These are phyloP conservation scores for Sialia sialis DNA, from an alignment of 2,113 vertebrate genomes.

Conservation along the genomic window DNA sequence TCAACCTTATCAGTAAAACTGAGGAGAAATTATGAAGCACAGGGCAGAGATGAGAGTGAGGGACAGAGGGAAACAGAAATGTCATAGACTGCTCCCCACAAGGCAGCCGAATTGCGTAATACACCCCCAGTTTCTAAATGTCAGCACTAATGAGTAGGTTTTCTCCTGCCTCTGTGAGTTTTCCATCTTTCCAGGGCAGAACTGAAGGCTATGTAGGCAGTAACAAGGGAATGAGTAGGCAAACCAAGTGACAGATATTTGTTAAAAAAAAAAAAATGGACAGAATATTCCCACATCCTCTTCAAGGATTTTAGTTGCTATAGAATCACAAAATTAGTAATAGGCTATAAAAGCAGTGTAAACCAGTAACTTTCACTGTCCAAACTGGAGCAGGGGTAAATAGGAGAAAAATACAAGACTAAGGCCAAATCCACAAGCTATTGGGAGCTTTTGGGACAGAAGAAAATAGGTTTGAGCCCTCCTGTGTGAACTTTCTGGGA, in stretches of 20 bases:
- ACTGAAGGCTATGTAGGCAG: conserved; percentile 2
- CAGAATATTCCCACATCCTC: conserved; percentile 5
- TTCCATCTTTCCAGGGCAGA: background rate
- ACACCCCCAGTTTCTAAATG: conserved; percentile 37
- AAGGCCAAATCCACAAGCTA: background rate
- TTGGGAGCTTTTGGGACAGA: background rate
- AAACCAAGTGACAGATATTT: conserved; percentile 46
- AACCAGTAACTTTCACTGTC: background rate
- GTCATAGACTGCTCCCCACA: background rate
- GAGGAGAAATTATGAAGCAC: background rate
- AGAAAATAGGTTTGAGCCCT: background rate
- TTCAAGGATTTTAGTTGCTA: background rate
- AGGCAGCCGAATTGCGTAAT: background rate
- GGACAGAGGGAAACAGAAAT: background rate
- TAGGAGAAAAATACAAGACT: background rate
- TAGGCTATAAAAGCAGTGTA: background rate
- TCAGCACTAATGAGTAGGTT: background rate
- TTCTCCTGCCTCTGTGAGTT: background rate
- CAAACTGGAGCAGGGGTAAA: background rate
- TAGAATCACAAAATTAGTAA: background rate
- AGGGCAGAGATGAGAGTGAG: background rate
- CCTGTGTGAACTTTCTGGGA: background rate
- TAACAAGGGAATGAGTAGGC: conserved; percentile 17
- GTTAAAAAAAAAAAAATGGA: background rate
- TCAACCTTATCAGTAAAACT: background rate